Evolutionary conservation across 2,113 vertebrate species (phyloP), one percentile per base, ranked within the genome.

Genomic region (Scomber colias): DNA sequence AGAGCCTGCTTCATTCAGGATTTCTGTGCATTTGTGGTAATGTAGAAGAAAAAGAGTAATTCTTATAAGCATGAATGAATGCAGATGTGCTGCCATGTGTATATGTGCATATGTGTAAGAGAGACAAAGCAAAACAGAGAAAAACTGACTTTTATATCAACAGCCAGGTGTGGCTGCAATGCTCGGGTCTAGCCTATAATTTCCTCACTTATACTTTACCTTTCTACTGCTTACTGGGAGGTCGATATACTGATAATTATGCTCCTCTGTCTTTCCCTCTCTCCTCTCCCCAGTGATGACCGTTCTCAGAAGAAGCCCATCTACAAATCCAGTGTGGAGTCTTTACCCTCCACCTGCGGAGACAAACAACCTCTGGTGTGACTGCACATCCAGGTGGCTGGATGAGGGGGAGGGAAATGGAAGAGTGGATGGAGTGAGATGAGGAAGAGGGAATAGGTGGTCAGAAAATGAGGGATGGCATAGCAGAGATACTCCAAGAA

Each of bases 291-390:
- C 84, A 96, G 95, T 72, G 93, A 96, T 87, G 95, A 96, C 90
- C 92, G 49, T 24, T 95, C 94, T 55, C 94, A 95, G 93, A 95
- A 93, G 81, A 95, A 95, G 83, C 95, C 95, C 30, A 95, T 96
- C 92, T 96, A 95, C 94, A 94, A 57, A 87, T 63, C 16, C 84
- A 95, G 94, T 31, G 72, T 67, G 17, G 94, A 95, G 80, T 95
- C 94, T 54, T 81, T 95, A 53, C 73, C 90, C 57, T 94, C 92
- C 75, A 89, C 81, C 51, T 60, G 71, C 1, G 91, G 77, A 77
- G 95, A 96, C 93, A 91, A 91, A 49, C 94, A 94, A 19, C 95
- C 95, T 44, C 90, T 96, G 87, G 95, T 95, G 83, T 95, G 90
- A 95, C 44, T 53, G 46, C 77, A n/a, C 49, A 54, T 62, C 71